Evolutionary conservation across 2,888 invertebrate species (phyloP), one percentile per base, ranked within the genome.

Genomic region (Epistrophe eligans): DNA sequence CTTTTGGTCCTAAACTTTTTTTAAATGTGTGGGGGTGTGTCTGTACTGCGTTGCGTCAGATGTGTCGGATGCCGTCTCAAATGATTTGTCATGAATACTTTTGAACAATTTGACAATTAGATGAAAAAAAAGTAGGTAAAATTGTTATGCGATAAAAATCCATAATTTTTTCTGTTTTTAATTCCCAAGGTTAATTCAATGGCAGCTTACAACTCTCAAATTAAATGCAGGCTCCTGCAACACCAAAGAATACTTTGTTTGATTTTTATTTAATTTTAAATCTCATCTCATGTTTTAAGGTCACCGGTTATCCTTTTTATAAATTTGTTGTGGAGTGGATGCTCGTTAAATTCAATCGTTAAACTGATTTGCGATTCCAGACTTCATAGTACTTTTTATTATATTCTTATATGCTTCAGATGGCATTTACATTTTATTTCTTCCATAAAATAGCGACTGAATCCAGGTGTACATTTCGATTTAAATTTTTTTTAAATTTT

Each of bases 261-360:
- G 7, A 15, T 40, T 40, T 28, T n/a, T 64, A 10, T 15, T 62
- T 15, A 9, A 9, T 43, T 43, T 24, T 32, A 32, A 48, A 17
- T 48, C n/a, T n/a, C n/a, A 32, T 45, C 43, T n/a, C 45, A 11
- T 0, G 1, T 2, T 45, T 45, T 45, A 17, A 17, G 48, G 48
- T 48, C 24, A 45, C 8, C 28, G 4, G 64, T 45, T 64, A 64
- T 48, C 66, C 35, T 48, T 66, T 48, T 35, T 48, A 48, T 17
- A 28, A 48, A 66, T 11, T 48, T 66, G 17, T 24, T 40, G 11
- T 66, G 32, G 15, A 48, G n/a, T n/a, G n/a, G n/a, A 32, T 48
- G 48, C 66, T 66, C 66, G 66, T 66, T 17, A 66, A 66, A 66
- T 48, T 66, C 8, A 66, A 48, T 66, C 48, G 48, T 66, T 32